Evolutionary conservation across 2,888 invertebrate genomes (phyloP), one percentile per base, ranked within the genome.

Genomic region (Cantharis lateralis): DNA sequence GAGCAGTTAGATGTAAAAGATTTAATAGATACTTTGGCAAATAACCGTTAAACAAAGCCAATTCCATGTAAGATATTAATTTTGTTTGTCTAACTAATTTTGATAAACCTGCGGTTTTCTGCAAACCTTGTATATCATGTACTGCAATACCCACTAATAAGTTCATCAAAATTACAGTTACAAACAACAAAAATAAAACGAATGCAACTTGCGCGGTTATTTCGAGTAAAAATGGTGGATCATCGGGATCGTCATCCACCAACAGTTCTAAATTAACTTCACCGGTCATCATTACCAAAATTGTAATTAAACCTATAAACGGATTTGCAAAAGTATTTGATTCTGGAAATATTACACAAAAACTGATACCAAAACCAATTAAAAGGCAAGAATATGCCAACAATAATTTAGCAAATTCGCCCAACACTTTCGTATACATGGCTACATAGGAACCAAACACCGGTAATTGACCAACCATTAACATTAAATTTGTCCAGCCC

Each of bases 401-500:
- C 70, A 96, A 91, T n/a, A 96, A 89, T 85, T 96, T 95, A 9
- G 95, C 95, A 82, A 96, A 96, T 89, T 96, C 96, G 68, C 94
- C 95, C 85, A 95, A 95, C 0, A 96, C 95, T 87, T 95, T 93
- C 1, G 95, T 95, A 83, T 95, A 96, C 96, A 96, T 96, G 0
- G 96, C 96, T 3, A 96, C 96, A 85, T 96, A 96, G 0, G 96
- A 94, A 15, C 96, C 96, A 84, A 96, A 95, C 70, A 95, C 92
- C 0, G 96, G 96, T 62, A 96, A 89, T 83, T 96, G 95, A 0
- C 96, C 96, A 75, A 96, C 94, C 95, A 96, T 95, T 86, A 95
- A 89, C 95, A 96, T 95, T n/a, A 96, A 89, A 87, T 96, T 95
- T 5, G 95, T 95, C 96, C 96, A 96, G 5, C 95, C 95, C 63